A percentile compares a stretch with the other conserved stretches of the same genome.
Evolutionary conservation across 2,113 vertebrate genomes (phyloP).

Genomic region (Arenaria interpres): DNA sequence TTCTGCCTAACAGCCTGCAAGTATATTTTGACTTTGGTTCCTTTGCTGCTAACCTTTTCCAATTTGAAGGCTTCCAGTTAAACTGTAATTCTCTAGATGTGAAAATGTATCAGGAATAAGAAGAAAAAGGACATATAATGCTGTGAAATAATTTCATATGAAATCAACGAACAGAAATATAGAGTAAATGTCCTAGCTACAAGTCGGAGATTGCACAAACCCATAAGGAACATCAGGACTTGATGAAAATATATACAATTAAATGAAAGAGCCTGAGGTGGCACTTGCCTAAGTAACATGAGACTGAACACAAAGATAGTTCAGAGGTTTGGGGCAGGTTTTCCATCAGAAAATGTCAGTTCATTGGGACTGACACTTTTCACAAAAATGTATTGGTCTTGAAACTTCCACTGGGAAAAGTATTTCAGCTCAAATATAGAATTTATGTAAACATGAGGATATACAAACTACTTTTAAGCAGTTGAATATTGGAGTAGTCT

Average conservation of each 20-base stretch:
- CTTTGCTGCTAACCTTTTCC: not conserved
- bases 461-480: not conserved
- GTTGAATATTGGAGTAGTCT: not conserved
- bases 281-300: not conserved
- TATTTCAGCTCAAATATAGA: not conserved
- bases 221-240: not conserved
- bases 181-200: not conserved
- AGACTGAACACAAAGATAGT: not conserved
- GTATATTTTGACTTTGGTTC: not conserved
- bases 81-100: not conserved
- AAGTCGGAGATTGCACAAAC: not conserved
- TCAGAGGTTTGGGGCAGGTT: constrained; percentile 32
- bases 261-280: not conserved
- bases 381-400: not conserved
- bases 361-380: not conserved
- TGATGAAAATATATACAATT: constrained; percentile 26
- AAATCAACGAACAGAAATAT: not conserved
- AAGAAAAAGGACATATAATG: not conserved
- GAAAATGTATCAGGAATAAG: not conserved
- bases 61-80: not conserved
- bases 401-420: not conserved
- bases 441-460: not conserved
- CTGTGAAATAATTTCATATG: not conserved
- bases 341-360: constrained; percentile 20
- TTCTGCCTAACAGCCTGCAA: not conserved